Base-by-base conservation (phyloP, 2,888 invertebrate genomes). In the Drosophila incognita region DNA sequence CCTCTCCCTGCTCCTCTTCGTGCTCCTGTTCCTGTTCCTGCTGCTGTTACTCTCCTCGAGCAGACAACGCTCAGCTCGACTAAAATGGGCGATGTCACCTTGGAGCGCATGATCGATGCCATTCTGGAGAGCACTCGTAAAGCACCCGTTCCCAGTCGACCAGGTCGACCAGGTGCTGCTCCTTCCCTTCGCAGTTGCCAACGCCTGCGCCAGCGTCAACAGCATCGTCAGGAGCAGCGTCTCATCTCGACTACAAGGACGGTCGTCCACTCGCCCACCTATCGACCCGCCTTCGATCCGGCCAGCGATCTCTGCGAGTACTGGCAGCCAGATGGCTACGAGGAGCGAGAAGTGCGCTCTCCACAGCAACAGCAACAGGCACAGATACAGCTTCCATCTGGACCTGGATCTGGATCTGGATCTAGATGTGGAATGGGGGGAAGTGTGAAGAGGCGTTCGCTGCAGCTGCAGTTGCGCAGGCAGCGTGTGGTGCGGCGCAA, bases 21-120 rank as follows among this genome's bases (percentile, higher is more conserved):
- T 7, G 38, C 7, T 15, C 13, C 27, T n/a, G 6, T 49, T 6
- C 2, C 51, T 10, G 21, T 24, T 11, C 7, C 27, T 42, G n/a
- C 33, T 31, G 27, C 31, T 18, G 18, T 11, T 33, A 33, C 51
- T 7, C 7, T 48, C 1, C 42, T 57, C 11, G 84, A 80, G 13
- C 82, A 81, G 38, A 74, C 81, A 18, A 80, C 82, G 0, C 74
- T 92, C 5, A 93, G 91, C 57, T 93, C 93, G 18, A 92, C 90
- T 2, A 89, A 89, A 70, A 92, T 93, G 92, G 93, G 93, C 18
- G 93, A 93, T 73, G 89, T 88, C 15, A 93, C 93, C 2, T 73
- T 93, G 65, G 93, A 93, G 60, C 91, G 91, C 53, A 93, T 93
- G 93, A 93, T 93, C 66, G 93, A 93, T 69, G 93, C 93, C 35